Percentiles rank a stretch among this genome's conserved stretches.
Conservation (phyloP, 2,888 invertebrate genomes). For the Laothoe populi region DNA sequence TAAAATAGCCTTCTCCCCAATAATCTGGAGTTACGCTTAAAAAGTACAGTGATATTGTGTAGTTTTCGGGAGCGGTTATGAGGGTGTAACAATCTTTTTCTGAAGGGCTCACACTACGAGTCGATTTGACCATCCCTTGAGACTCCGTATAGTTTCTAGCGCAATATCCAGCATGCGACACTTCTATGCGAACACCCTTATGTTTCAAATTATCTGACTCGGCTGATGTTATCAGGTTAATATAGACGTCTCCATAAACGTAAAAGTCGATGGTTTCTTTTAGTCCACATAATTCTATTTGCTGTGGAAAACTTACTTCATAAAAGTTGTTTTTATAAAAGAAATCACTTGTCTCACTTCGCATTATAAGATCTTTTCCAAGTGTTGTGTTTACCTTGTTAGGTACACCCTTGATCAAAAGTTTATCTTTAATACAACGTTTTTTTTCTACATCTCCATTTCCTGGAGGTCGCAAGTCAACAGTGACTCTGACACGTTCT, state of each 20-base stretch:
- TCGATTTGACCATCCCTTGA: slow-evolving; percentile 87
- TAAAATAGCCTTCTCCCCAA: slow-evolving; percentile 54
- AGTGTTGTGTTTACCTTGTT: slow-evolving; percentile 48
- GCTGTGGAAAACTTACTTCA: slow-evolving; percentile 41
- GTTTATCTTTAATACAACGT: slow-evolving; percentile 63
- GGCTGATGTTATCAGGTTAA: slow-evolving; percentile 62
- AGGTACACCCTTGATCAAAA: slow-evolving; percentile 55
- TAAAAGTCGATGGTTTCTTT: slow-evolving; percentile 61
- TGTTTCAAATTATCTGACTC: slow-evolving; percentile 55
- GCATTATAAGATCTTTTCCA: slow-evolving; percentile 61
- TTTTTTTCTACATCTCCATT: slow-evolving; percentile 39
- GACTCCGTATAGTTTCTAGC: slow-evolving; percentile 87
- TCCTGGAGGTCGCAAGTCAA: slow-evolving; percentile 58
- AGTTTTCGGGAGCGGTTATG: slow-evolving; percentile 87
- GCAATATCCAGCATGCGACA: slow-evolving; percentile 78
- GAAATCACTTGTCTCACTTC: slow-evolving; percentile 47
- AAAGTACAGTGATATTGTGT: slow-evolving; percentile 89
- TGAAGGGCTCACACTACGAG: slow-evolving; percentile 33
- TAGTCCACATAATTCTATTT: slow-evolving; percentile 57
- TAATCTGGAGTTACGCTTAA: slow-evolving; percentile 48
- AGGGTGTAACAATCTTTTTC: slow-evolving; percentile 85
- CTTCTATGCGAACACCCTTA: slow-evolving; percentile 88
- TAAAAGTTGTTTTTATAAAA: slow-evolving; percentile 49
- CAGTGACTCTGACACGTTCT: slow-evolving; percentile 56
- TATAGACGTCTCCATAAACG: slow-evolving; percentile 50